A percentile compares a stretch with the other conserved stretches of the same genome.
Conservation (phyloP, 2,113 vertebrate species). For the Dicaeum eximium region DNA sequence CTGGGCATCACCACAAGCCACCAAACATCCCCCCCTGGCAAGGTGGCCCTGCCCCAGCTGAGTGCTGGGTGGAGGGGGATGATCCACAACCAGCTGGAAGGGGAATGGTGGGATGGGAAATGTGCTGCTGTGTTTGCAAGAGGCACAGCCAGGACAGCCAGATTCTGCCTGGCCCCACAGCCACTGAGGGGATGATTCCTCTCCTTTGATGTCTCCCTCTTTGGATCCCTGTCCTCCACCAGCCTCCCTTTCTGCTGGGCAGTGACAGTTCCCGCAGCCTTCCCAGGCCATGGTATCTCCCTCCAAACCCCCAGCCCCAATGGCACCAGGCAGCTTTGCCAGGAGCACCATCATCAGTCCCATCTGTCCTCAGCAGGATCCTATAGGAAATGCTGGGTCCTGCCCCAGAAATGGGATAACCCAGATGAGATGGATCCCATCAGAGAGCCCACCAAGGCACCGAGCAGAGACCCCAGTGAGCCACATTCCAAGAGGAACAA, state of each 20-base stretch:
- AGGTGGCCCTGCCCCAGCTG: too few relatives aligned
- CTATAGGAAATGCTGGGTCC: not conserved
- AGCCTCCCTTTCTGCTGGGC: not conserved
- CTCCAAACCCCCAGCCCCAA: not conserved
- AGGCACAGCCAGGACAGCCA: not conserved
- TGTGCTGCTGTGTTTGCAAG: not conserved
- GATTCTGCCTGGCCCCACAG: not conserved
- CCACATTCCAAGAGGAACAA: not conserved
- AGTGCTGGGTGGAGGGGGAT: not conserved
- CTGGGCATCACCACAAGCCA: accelerated
- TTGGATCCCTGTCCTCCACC: accelerated
- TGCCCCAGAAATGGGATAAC: not conserved
- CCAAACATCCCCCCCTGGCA: accelerated
- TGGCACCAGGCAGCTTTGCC: not conserved
- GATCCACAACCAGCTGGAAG: accelerated
- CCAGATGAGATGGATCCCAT: not conserved
- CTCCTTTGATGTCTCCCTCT: not conserved
- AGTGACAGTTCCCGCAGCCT: not conserved
- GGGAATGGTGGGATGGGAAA: not conserved
- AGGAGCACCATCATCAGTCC: accelerated
- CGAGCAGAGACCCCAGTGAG: not conserved
- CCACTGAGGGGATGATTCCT: not conserved
- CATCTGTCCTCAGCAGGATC: not conserved
- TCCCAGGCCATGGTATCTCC: not conserved
- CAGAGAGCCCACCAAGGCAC: accelerated